These are phyloP conservation scores for Physella acuta DNA, from an alignment of 1,140 invertebrate genomes.

Conservation along the genomic window DNA sequence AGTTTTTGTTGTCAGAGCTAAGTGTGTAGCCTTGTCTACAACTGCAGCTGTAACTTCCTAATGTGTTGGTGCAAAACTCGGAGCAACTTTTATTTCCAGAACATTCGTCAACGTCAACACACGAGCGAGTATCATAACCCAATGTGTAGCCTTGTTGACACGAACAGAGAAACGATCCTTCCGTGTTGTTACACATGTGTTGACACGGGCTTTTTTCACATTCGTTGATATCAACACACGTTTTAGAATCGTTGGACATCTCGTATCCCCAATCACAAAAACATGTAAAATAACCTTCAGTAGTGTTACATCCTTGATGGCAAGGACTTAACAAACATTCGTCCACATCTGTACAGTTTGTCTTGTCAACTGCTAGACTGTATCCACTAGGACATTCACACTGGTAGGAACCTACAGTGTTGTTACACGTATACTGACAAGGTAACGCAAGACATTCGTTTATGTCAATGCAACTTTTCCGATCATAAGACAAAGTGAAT, in stretches of 20 bases:
- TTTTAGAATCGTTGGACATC: conserved; percentile 10
- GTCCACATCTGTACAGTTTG: conserved; percentile 23
- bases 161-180: too few species aligned
- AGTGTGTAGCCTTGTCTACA: neutral
- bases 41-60: neutral
- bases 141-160: neutral
- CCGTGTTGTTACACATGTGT: too few species aligned
- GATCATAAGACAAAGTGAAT: neutral
- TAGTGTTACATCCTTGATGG: conserved; percentile 25
- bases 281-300: conserved; percentile 26
- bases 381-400: neutral
- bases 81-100: conserved; percentile 59
- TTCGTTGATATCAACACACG: too few species aligned
- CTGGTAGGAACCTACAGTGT: neutral
- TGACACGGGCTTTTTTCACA: too few species aligned
- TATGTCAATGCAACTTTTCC: neutral
- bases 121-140: too few species aligned
- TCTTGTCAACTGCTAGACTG: neutral
- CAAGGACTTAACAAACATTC: conserved; percentile 22
- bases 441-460: neutral
- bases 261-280: conserved; percentile 25
- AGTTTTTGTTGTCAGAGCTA: neutral
- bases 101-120: conserved; percentile 32
- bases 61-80: conserved; percentile 42
- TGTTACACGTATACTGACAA: too few species aligned